Base-by-base conservation (phyloP, 2,113 vertebrate genomes). In the Triplophysa siluroides region DNA sequence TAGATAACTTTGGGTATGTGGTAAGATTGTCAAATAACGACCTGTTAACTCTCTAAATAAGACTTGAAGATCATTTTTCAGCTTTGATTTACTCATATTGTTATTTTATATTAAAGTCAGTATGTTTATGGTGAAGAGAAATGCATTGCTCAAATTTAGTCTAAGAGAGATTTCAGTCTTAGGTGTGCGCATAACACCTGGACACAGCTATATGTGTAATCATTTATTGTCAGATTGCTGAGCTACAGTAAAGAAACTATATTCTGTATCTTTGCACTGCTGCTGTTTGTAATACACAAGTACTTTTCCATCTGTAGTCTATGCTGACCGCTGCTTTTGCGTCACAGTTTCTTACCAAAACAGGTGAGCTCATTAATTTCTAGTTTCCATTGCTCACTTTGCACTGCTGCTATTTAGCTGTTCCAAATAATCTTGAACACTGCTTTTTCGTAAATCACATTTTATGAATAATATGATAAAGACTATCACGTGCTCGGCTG, bases 241-340 rank as follows among this genome's bases (percentile, higher is more conserved):
- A 63, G 50, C 54, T 62, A 69, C 38, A 21, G 23, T 21, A 14
- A 16, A 50, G 77, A 75, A 81, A 83, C 84, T 60, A 43, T 75
- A 83, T 88, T 66, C 78, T 78, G 72, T 41, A 78, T 84, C 80
- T 82, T 85, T 80, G 79, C 69, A 79, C 79, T 74, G 78, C 71
- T 62, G 71, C 84, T 79, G 50, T 69, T 60, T 74, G 67, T 61
- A 61, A 74, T 45, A 74, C 72, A 61, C n/a, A 45, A 21, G 73
- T 50, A 6, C 24, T 29, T 76, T 45, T 63, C 41, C 54, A 60
- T 61, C 33, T 24, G 70, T 62, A 14, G 38, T 62, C 16, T n/a
- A 2, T 62, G 73, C 60, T 29, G 43, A 63, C 60, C 11, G 24
- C 24, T 58, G 66, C 62, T 54, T 78, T 73, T 43, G 54, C 6